Evolutionary conservation across 2,113 vertebrate genomes (phyloP).

Genomic region (Engraulis encrasicolus): DNA sequence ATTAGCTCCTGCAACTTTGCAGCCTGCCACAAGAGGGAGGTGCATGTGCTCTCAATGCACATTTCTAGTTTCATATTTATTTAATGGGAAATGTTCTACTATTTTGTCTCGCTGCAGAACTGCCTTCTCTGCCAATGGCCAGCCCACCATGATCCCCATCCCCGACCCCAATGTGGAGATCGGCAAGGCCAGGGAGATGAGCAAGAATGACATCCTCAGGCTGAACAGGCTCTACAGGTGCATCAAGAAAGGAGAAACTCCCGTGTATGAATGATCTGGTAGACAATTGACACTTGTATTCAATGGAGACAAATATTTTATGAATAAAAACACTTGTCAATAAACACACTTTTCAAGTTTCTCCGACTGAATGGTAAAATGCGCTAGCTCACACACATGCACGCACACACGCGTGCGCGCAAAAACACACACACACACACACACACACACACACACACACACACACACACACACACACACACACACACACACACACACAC

Average conservation of each 20-base stretch:
- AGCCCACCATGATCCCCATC: constrained; percentile 64
- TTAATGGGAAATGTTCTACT: not conserved
- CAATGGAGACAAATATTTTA: not conserved
- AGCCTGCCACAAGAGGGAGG: too few relatives aligned
- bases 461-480: too few relatives aligned
- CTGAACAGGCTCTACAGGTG: constrained; percentile 66
- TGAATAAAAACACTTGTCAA: too few relatives aligned
- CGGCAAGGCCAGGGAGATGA: constrained; percentile 58
- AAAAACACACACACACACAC: too few relatives aligned
- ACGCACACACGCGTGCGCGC: too few relatives aligned
- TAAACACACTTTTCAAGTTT: too few relatives aligned
- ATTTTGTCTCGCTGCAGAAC: constrained; percentile 49
- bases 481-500: too few relatives aligned
- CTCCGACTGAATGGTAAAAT: too few relatives aligned
- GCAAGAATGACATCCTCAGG: constrained; percentile 62
- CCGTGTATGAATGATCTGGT: not conserved
- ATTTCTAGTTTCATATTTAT: not conserved
- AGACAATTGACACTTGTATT: not conserved
- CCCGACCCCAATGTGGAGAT: constrained; percentile 61
- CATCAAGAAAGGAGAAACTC: not conserved
- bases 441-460: too few relatives aligned
- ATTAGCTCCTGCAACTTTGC: too few relatives aligned
- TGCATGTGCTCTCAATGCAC: too few relatives aligned
- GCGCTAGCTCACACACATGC: too few relatives aligned
- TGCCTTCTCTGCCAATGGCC: constrained; percentile 64